phyloP scores from a whole-genome alignment of 2,888 invertebrate genomes.

The Sepiola atlantica region DNA sequence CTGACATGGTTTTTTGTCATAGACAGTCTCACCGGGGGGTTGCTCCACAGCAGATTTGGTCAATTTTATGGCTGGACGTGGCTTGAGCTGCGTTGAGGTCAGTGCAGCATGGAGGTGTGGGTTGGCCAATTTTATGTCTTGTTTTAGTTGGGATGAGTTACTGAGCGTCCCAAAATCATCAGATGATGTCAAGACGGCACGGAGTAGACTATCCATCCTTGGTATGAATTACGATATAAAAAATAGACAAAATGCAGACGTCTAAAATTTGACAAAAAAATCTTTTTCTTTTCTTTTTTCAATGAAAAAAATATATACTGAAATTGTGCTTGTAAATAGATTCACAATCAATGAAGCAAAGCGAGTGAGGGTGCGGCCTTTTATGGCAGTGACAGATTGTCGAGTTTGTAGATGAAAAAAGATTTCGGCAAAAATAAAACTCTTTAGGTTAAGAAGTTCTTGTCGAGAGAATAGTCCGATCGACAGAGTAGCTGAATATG shows the following conservation, averaged over 20 bases:
- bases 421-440: background rate
- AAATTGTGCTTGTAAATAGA: background rate
- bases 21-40: background rate
- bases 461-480: background rate
- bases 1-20: background rate
- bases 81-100: background rate
- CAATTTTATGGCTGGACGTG: background rate
- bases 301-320: background rate
- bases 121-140: background rate
- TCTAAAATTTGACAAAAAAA: background rate
- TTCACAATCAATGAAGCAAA: background rate
- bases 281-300: background rate
- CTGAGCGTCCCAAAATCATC: background rate
- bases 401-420: background rate
- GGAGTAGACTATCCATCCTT: constrained; percentile 38
- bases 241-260: background rate
- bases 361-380: background rate
- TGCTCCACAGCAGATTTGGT: background rate
- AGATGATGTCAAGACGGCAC: constrained; percentile 2
- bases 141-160: background rate
- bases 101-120: constrained; percentile 36
- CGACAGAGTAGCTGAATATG: background rate
- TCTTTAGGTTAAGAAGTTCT: background rate
- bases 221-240: background rate
- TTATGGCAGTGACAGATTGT: background rate